Base-by-base conservation (phyloP, 2,888 invertebrate species). In the Mactromeris polynyma region DNA sequence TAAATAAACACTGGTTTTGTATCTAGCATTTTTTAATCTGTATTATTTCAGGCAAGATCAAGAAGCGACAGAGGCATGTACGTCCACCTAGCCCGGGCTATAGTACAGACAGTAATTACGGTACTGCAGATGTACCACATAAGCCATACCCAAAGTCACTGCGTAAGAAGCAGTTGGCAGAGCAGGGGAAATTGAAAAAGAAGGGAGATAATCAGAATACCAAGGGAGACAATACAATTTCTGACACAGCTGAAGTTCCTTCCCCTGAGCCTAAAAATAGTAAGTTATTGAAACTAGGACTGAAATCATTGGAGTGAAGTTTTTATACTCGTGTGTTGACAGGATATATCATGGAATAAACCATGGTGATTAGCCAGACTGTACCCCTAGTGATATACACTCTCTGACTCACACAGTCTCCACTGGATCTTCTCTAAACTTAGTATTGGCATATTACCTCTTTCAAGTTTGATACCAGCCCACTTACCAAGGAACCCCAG, bases 31-130 rank as follows among this genome's bases (percentile, higher is more conserved):
- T 51, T 51, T 51, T 19, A 51, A 51, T 9, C 11, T 64, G 26
- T 2, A 4, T 33, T 36, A 73, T 73, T 58, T 58, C 14, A 73
- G 73, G 73, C 36, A 73, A 73, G 36, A 73, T 3, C 6, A 86
- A 93, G 58, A 89, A 91, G n/a, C 90, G 91, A 38, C 88, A 90
- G 51, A 91, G 93, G 14, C 91, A 91, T 31, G 87, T 93, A 4
- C 92, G 96, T 17, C 96, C 96, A 19, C 87, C 89, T 2, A 96
- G 96, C 92, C 97, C 97, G n/a, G 89, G 90, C 3, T 97, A 97
- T 93, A 96, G 96, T 89, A 97, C 97, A 0, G 97, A 97, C 94
- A 96, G 96, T 92, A 97, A 96, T 94, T 96, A 96, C 93, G 96
- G 97, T 89, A 85, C 90, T 31, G 86, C 88, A 82, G 95, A 96